Conservation (phyloP, 2,113 vertebrate species). For the Morone saxatilis region DNA sequence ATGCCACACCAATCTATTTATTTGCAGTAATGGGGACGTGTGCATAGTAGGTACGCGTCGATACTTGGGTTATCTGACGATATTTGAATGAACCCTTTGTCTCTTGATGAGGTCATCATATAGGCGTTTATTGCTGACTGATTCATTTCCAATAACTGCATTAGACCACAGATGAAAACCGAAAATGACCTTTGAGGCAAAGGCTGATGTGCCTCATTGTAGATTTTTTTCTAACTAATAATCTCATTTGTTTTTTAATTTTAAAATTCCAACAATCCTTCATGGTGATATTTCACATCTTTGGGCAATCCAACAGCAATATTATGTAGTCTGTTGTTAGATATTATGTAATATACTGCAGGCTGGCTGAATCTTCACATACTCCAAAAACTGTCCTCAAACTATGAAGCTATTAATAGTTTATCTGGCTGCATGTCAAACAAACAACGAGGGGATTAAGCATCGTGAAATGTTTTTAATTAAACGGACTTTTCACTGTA, state of each 20-base stretch:
- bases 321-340: background rate
- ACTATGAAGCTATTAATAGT: background rate
- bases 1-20: constrained; percentile 93
- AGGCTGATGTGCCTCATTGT: background rate
- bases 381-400: constrained; percentile 2
- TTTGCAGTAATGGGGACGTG: constrained; percentile 92
- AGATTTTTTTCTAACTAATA: background rate
- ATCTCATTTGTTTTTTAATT: background rate
- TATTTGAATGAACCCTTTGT: constrained; percentile 85
- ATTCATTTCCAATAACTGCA: constrained; percentile 71
- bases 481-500: too few relatives aligned
- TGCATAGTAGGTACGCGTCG: constrained; percentile 85
- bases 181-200: constrained; percentile 45
- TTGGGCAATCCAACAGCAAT: constrained; percentile 8
- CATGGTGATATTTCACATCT: background rate
- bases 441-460: background rate
- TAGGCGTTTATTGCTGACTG: constrained; percentile 59
- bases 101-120: constrained; percentile 79
- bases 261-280: background rate
- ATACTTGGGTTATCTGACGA: constrained; percentile 88
- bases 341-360: background rate
- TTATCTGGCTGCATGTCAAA: background rate
- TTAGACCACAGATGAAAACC: constrained; percentile 49
- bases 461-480: background rate
- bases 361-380: background rate